A percentile compares a stretch with the other conserved stretches of the same genome.
These are phyloP conservation scores for Laticauda colubrina DNA, from an alignment of 2,113 vertebrate species.

Conservation along the genomic window DNA sequence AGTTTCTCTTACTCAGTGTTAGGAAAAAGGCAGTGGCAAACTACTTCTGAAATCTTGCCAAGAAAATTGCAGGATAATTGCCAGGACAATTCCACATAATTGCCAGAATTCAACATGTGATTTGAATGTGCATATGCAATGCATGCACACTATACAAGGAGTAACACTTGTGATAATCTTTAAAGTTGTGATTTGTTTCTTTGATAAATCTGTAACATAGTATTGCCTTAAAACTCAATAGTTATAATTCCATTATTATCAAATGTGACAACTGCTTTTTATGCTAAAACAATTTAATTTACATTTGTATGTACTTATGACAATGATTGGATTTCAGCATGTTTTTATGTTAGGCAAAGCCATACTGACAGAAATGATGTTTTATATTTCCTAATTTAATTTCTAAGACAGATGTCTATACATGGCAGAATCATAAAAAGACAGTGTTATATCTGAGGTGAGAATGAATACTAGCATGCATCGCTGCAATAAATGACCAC, in stretches of 20 bases:
- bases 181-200: neutral
- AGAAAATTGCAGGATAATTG: neutral
- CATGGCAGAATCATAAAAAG: slow-evolving; percentile 16
- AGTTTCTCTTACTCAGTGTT: neutral
- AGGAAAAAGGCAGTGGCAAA: neutral
- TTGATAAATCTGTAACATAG: neutral
- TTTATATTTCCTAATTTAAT: neutral
- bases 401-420: neutral
- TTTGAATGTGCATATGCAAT: neutral
- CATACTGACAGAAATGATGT: slow-evolving; percentile 37
- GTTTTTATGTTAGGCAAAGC: slow-evolving; percentile 58
- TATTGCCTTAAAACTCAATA: neutral
- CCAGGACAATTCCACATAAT: neutral
- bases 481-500: slow-evolving; percentile 1
- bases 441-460: slow-evolving; percentile 10
- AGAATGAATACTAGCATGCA: neutral
- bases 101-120: neutral
- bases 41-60: neutral
- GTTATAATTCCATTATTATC: neutral
- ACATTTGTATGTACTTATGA: neutral
- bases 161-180: neutral
- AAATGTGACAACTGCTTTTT: neutral
- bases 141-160: neutral
- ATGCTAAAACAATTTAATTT: neutral
- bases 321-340: slow-evolving; percentile 62